Percentiles rank a stretch among this genome's conserved stretches.
Conservation (phyloP, 2,888 invertebrate species). For the Argyresthia goedartella region DNA sequence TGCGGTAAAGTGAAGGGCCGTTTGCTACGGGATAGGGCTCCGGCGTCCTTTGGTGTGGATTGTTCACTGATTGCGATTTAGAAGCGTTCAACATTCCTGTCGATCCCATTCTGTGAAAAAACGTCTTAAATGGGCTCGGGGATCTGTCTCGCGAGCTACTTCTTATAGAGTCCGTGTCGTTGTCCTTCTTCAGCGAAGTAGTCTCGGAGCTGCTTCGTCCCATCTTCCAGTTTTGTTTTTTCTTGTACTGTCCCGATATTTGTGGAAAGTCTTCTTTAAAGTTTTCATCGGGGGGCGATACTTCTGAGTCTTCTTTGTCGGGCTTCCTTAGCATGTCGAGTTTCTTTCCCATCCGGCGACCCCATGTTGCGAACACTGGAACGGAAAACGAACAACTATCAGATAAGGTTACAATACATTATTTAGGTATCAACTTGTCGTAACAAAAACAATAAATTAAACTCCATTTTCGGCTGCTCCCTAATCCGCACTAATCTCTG, state of each 20-base stretch:
- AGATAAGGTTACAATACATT: no score
- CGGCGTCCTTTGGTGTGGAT: constrained; percentile 40
- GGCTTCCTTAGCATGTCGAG: constrained; percentile 79
- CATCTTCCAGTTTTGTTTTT: constrained; percentile 72
- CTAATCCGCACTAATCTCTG: no score
- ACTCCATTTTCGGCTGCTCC: no score
- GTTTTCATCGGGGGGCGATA: constrained; percentile 34
- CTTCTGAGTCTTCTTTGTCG: constrained; percentile 70
- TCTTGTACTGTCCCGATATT: constrained; percentile 60
- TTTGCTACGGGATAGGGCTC: constrained; percentile 54
- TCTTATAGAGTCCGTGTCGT: constrained; percentile 57
- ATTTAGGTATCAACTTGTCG: neutral
- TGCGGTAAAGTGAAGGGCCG: constrained; percentile 73
- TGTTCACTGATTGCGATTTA: constrained; percentile 56
- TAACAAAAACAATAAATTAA: no score
- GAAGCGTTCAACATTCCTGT: constrained; percentile 79
- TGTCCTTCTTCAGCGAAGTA: constrained; percentile 51
- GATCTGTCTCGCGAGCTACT: constrained; percentile 67
- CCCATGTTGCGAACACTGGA: constrained; percentile 80
- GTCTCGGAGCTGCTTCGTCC: constrained; percentile 65
- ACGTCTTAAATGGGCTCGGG: constrained; percentile 77
- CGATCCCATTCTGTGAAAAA: constrained; percentile 82
- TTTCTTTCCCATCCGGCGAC: constrained; percentile 83
- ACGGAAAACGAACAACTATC: constrained; percentile 14
- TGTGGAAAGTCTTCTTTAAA: constrained; percentile 38